phyloP scores from a whole-genome alignment of 2,888 invertebrate species.

The Callyntrura guangdongensis region DNA sequence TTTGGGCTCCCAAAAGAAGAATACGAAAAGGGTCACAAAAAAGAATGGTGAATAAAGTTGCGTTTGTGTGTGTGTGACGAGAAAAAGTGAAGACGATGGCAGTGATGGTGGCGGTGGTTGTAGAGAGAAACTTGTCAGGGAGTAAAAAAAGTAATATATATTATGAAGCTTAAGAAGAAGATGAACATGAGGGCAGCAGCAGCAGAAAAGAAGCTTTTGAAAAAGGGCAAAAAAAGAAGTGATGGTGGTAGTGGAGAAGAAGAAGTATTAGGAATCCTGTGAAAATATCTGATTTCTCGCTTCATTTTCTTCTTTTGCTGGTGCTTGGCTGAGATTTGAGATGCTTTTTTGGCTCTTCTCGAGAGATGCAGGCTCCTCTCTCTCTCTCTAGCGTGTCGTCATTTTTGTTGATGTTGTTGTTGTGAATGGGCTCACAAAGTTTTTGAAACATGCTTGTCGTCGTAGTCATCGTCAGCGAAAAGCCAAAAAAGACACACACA shows the following conservation, averaged over 20 bases:
- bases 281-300: slow-evolving; percentile 46
- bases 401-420: slow-evolving; percentile 4
- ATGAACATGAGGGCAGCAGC: background rate
- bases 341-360: background rate
- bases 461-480: slow-evolving; percentile 51
- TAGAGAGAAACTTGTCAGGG: slow-evolving; percentile 36
- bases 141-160: slow-evolving; percentile 3
- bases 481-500: background rate
- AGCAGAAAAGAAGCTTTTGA: background rate
- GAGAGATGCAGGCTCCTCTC: too few relatives aligned
- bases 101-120: slow-evolving; percentile 41
- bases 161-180: slow-evolving; percentile 11
- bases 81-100: slow-evolving; percentile 4
- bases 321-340: background rate
- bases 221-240: background rate
- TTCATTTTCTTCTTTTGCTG: slow-evolving; percentile 4
- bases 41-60: background rate
- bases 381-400: slow-evolving; percentile 4
- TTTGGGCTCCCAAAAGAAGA: slow-evolving; percentile 26
- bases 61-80: too few relatives aligned
- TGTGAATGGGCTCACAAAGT: slow-evolving; percentile 52
- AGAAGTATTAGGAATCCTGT: slow-evolving; percentile 33
- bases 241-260: background rate
- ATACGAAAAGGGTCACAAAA: slow-evolving; percentile 34
- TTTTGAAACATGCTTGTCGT: slow-evolving; percentile 22